Conservation (phyloP, 2,113 vertebrate genomes). For the Entelurus aequoreus region DNA sequence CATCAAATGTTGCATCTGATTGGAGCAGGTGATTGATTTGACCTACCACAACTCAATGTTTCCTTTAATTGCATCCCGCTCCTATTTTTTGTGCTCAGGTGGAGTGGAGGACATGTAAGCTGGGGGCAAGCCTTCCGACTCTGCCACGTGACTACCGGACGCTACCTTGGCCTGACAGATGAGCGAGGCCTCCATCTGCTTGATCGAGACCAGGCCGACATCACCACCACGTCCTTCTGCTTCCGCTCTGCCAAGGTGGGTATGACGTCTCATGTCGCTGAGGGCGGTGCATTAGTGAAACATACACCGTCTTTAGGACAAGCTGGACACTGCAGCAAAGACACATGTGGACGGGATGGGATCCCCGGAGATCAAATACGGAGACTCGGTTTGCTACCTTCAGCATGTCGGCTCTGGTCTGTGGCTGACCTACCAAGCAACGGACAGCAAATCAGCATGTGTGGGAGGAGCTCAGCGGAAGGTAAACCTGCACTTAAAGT, state of each 20-base stretch:
- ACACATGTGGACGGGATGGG: conserved; percentile 87
- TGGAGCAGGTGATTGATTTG: conserved; percentile 1
- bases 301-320: conserved; percentile 69
- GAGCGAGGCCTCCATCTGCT: conserved; percentile 82
- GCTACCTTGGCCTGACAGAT: conserved; percentile 84
- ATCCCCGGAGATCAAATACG: conserved; percentile 89
- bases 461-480: conserved; percentile 81
- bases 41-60: neutral
- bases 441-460: conserved; percentile 79
- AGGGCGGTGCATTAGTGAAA: too few relatives aligned
- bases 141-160: conserved; percentile 87
- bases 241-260: conserved; percentile 85
- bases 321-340: conserved; percentile 71
- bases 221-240: conserved; percentile 86
- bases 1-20: conserved; percentile 11
- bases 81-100: conserved; percentile 63
- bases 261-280: neutral
- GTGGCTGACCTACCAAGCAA: conserved; percentile 89
- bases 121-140: conserved; percentile 91
- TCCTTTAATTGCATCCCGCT: too few relatives aligned
- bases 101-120: conserved; percentile 88
- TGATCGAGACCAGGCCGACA: conserved; percentile 84
- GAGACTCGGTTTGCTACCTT: conserved; percentile 88
- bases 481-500: conserved; percentile 56
- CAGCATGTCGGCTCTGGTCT: conserved; percentile 86